Evolutionary conservation across 2,888 invertebrate species (phyloP).

Genomic region (Pocota personata): DNA sequence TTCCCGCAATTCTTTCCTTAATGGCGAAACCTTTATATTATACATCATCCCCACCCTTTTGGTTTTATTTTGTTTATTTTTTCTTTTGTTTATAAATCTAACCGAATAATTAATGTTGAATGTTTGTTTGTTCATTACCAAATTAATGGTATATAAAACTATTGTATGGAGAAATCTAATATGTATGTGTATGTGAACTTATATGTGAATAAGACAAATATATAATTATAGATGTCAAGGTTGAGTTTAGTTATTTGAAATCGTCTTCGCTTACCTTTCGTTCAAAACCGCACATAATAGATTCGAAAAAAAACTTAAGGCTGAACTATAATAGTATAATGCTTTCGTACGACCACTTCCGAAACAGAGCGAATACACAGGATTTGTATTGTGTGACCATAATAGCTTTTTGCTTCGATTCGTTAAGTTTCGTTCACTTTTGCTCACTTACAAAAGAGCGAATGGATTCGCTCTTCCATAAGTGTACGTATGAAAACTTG

Average conservation of each 20-base stretch:
- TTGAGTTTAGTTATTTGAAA: not conserved
- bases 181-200: constrained; percentile 59
- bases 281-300: too few species aligned
- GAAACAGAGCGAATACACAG: too few species aligned
- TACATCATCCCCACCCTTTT: not conserved
- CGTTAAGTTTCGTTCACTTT: too few species aligned
- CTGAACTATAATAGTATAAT: too few species aligned
- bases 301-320: too few species aligned
- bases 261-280: too few species aligned
- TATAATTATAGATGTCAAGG: not conserved
- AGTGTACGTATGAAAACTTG: too few species aligned
- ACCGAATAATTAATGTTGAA: constrained; percentile 42
- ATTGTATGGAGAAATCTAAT: constrained; percentile 15
- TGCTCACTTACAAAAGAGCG: too few species aligned
- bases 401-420: too few species aligned
- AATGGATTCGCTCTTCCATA: too few species aligned
- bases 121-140: constrained; percentile 36
- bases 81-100: constrained; percentile 9
- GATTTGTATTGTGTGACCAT: too few species aligned
- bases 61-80: constrained; percentile 9
- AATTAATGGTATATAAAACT: constrained; percentile 24
- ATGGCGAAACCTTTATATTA: not conserved
- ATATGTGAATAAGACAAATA: constrained; percentile 44
- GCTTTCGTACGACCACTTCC: too few species aligned
- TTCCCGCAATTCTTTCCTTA: not conserved